Evolutionary conservation across 2,888 invertebrate genomes (phyloP).

Genomic region (Sthenelais limicola): DNA sequence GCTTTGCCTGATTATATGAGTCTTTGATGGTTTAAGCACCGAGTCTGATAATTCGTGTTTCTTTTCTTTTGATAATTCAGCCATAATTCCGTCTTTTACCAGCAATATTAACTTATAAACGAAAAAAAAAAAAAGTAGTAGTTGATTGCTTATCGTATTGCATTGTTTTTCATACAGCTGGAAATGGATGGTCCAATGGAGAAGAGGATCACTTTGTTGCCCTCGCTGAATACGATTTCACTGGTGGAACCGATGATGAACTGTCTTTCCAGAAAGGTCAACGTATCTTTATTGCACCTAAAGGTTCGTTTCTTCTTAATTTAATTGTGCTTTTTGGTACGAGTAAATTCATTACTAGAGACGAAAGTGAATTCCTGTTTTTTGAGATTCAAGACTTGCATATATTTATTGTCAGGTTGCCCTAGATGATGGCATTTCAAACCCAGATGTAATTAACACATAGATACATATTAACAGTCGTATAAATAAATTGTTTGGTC

Average conservation of each 20-base stretch:
- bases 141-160: not conserved
- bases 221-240: slow-evolving; percentile 82
- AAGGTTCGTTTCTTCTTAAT: slow-evolving; percentile 70
- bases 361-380: not conserved
- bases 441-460: not conserved
- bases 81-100: too few relatives aligned
- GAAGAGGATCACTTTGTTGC: slow-evolving; percentile 74
- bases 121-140: not conserved
- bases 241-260: slow-evolving; percentile 81
- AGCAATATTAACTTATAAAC: too few relatives aligned
- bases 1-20: too few relatives aligned
- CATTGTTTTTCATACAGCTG: not conserved
- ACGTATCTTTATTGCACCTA: slow-evolving; percentile 85
- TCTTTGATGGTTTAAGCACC: too few relatives aligned
- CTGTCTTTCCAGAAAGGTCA: slow-evolving; percentile 85
- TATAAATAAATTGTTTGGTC: slow-evolving; percentile 30
- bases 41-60: too few relatives aligned
- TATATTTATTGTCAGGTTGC: not conserved
- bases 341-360: not conserved
- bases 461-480: slow-evolving; percentile 1
- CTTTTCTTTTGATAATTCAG: too few relatives aligned
- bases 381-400: not conserved
- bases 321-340: too few relatives aligned
- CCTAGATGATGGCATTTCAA: not conserved
- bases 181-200: slow-evolving; percentile 73